Evolutionary conservation across 2,113 vertebrate species (phyloP).

Genomic region (Oreochromis spilurus): DNA sequence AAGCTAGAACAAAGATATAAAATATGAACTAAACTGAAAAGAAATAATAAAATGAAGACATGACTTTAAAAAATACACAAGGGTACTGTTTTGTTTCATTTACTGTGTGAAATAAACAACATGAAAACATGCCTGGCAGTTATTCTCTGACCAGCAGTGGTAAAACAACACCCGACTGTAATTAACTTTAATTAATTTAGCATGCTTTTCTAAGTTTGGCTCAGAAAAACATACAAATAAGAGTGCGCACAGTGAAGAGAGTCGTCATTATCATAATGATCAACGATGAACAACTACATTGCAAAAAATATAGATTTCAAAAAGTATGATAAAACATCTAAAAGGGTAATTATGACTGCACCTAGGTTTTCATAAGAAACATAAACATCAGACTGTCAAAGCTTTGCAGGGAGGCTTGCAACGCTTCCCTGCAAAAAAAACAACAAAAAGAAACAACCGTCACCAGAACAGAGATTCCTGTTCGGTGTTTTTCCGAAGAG

Average conservation of each 20-base stretch:
- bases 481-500: slow-evolving; percentile 14
- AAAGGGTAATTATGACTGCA: slow-evolving; percentile 21
- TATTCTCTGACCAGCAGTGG: not conserved
- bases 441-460: not conserved
- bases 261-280: not conserved
- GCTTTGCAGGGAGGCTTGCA: not conserved
- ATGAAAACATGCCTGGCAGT: not conserved
- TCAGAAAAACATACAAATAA: not conserved
- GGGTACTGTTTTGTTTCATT: not conserved
- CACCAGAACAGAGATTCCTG: not conserved
- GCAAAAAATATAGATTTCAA: not conserved
- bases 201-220: not conserved
- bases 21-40: not conserved
- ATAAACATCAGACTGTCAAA: slow-evolving; percentile 5
- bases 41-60: not conserved
- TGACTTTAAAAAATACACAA: not conserved
- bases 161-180: not conserved
- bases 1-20: not conserved
- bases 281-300: not conserved
- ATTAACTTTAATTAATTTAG: not conserved
- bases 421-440: not conserved
- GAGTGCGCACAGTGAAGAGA: not conserved
- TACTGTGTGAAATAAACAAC: not conserved
- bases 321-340: not conserved
- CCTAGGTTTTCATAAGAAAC: slow-evolving; percentile 7